Evolutionary conservation across 2,113 vertebrate species (phyloP).

Genomic region (Fregetta grallaria): DNA sequence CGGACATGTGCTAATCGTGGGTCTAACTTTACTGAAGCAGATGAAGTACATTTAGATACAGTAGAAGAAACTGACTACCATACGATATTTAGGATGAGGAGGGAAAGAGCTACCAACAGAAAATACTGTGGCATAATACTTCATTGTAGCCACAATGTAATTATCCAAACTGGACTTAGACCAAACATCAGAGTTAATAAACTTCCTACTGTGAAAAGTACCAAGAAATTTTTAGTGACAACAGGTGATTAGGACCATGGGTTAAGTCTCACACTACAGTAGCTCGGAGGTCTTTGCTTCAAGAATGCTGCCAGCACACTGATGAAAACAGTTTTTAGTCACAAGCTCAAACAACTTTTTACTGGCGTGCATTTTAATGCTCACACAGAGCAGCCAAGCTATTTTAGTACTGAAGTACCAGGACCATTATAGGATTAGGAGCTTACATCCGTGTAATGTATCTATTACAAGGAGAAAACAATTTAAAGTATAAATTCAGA

Average conservation of each 20-base stretch:
- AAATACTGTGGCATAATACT: not conserved
- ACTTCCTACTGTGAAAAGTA: not conserved
- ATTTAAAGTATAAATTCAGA: not conserved
- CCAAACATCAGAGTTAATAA: not conserved
- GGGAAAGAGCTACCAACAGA: not conserved
- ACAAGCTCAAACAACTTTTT: not conserved
- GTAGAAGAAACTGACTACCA: not conserved
- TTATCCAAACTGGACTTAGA: not conserved
- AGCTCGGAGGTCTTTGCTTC: not conserved
- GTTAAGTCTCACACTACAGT: not conserved
- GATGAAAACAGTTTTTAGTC: not conserved
- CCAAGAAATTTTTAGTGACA: not conserved
- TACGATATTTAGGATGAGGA: not conserved
- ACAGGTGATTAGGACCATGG: not conserved
- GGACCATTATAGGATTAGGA: not conserved
- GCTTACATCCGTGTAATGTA: not conserved
- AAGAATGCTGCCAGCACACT: not conserved
- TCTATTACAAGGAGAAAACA: not conserved
- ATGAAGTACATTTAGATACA: not conserved
- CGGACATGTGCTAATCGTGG: not conserved
- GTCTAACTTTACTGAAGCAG: not conserved
- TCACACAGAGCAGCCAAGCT: not conserved
- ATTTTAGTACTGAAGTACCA: not conserved
- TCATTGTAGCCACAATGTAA: not conserved
- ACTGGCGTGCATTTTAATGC: not conserved